Conservation (phyloP, 2,113 vertebrate genomes). For the Falco punctatus region DNA sequence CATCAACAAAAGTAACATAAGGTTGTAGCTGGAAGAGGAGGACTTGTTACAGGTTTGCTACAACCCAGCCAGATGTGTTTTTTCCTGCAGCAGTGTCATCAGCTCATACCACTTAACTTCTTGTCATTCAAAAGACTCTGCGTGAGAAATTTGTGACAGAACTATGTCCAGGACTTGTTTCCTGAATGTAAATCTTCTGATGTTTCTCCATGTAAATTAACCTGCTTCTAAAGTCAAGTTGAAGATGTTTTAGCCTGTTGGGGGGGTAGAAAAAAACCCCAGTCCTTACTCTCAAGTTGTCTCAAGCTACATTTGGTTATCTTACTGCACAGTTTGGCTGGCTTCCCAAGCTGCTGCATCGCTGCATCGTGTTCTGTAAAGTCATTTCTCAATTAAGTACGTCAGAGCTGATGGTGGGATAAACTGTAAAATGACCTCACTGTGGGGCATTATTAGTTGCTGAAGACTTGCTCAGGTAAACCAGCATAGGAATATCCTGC, state of each 20-base stretch:
- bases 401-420: not conserved
- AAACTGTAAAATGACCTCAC: not conserved
- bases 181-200: not conserved
- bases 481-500: not conserved
- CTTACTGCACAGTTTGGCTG: not conserved
- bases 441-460: not conserved
- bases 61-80: not conserved
- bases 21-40: not conserved
- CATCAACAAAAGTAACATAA: not conserved
- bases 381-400: not conserved
- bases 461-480: not conserved
- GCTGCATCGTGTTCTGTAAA: not conserved
- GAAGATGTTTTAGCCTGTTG: not conserved
- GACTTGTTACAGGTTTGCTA: not conserved
- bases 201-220: not conserved
- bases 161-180: not conserved
- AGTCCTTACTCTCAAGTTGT: not conserved
- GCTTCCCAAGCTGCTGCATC: not conserved
- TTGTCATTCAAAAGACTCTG: not conserved
- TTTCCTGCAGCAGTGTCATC: not conserved
- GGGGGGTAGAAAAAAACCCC: not conserved
- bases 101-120: not conserved
- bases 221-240: not conserved
- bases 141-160: not conserved
- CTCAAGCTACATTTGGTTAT: not conserved